phyloP scores from a whole-genome alignment of 2,797 vertebrate species.

The Intellagama lesueurii region DNA sequence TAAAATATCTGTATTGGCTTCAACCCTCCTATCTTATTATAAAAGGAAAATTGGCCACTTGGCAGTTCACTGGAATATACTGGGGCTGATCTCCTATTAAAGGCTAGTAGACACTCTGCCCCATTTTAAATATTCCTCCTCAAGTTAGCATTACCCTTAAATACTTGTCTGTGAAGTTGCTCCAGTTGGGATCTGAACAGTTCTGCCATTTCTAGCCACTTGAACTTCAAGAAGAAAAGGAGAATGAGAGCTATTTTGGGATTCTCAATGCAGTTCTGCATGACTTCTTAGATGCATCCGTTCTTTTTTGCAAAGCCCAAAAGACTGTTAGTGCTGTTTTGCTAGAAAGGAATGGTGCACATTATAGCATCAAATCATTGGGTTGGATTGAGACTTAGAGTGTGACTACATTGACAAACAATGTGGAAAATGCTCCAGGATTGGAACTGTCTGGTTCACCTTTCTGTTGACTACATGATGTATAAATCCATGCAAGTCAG shows the following conservation, averaged over 20 bases:
- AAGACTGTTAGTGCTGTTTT: neutral
- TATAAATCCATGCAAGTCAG: no score
- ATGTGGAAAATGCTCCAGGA: no score
- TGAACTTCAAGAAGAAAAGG: neutral
- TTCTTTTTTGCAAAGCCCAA: neutral
- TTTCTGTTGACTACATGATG: no score
- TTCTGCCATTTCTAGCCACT: neutral
- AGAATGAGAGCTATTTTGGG: neutral
- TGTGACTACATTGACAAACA: no score
- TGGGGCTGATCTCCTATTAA: neutral
- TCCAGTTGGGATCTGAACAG: neutral
- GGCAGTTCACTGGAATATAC: neutral
- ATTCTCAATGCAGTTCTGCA: neutral
- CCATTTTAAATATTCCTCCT: neutral
- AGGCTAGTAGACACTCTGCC: neutral
- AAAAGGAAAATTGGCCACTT: neutral
- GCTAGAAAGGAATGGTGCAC: neutral
- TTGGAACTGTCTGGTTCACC: no score
- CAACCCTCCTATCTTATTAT: constrained; percentile 2
- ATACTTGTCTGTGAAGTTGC: neutral
- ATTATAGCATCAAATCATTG: neutral
- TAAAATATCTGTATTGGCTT: neutral
- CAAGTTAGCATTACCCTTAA: neutral
- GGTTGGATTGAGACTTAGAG: neutral
- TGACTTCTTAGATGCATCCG: neutral